phyloP scores from a whole-genome alignment of 2,888 invertebrate species.

The Calephelis perditalis region DNA sequence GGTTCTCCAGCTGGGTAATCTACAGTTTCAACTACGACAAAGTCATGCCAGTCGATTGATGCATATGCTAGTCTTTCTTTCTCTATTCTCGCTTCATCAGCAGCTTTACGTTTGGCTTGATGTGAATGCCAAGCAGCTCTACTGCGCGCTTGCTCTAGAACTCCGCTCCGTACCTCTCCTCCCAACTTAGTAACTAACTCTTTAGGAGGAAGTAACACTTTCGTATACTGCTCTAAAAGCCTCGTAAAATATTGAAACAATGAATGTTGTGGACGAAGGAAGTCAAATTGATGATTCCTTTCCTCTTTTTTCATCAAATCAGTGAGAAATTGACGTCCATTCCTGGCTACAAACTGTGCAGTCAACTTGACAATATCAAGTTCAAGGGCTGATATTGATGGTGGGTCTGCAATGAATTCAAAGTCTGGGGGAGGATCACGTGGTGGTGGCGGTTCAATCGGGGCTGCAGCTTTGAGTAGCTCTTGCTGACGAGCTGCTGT shows the following conservation, averaged over 20 bases:
- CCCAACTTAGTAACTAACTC: slow-evolving; percentile 88
- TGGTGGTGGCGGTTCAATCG: slow-evolving; percentile 91
- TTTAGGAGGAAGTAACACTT: slow-evolving; percentile 96
- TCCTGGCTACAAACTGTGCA: slow-evolving; percentile 98
- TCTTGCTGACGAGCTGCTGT: slow-evolving; percentile 93
- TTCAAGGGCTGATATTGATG: slow-evolving; percentile 98
- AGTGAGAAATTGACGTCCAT: slow-evolving; percentile 98
- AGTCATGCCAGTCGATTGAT: slow-evolving; percentile 99
- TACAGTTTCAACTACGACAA: slow-evolving; percentile 99
- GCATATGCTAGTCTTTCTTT: slow-evolving; percentile 97
- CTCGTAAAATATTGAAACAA: slow-evolving; percentile 99
- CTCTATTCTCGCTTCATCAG: slow-evolving; percentile 97
- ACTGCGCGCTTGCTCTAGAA: slow-evolving; percentile 93
- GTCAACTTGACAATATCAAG: slow-evolving; percentile 98
- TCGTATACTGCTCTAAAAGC: slow-evolving; percentile 98
- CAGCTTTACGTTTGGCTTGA: slow-evolving; percentile 93
- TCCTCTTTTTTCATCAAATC: slow-evolving; percentile 99
- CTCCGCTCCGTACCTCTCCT: slow-evolving; percentile 84
- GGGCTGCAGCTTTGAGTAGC: slow-evolving; percentile 90
- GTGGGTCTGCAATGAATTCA: slow-evolving; percentile 97
- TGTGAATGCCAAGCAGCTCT: slow-evolving; percentile 98
- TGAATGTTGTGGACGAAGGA: slow-evolving; percentile 98
- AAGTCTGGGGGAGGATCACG: slow-evolving; percentile 95
- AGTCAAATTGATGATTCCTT: slow-evolving; percentile 99
- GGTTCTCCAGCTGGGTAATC: slow-evolving; percentile 98